A percentile compares a stretch with the other conserved stretches of the same genome.
These are phyloP conservation scores for Anastrepha ludens DNA, from an alignment of 1,140 invertebrate genomes.

Conservation along the genomic window DNA sequence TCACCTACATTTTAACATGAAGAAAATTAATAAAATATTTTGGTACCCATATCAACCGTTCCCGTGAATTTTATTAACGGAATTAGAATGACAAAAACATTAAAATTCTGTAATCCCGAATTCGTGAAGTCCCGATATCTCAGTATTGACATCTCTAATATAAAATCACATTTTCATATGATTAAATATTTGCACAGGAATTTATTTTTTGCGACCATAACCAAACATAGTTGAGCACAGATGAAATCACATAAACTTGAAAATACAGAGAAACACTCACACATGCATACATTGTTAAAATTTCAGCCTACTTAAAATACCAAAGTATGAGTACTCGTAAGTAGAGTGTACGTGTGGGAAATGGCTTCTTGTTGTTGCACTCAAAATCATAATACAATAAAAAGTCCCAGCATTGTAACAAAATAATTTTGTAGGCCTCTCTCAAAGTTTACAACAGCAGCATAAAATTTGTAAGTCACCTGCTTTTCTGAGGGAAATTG, in stretches of 20 bases:
- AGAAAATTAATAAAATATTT: too few species aligned
- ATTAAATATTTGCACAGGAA: slow-evolving; percentile 18
- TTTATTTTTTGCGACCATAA: background rate
- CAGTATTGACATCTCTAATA: background rate
- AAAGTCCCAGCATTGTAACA: background rate
- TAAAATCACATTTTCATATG: background rate
- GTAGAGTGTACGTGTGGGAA: background rate
- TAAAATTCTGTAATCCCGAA: too few species aligned
- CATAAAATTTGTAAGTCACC: slow-evolving; percentile 5
- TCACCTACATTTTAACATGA: too few species aligned
- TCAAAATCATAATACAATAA: background rate
- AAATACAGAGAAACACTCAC: background rate
- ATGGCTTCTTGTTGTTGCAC: too few species aligned
- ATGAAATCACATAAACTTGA: background rate
- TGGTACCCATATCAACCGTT: too few species aligned
- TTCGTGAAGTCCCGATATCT: too few species aligned
- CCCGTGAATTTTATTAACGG: too few species aligned
- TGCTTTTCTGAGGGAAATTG: slow-evolving; percentile 12
- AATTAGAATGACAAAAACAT: too few species aligned
- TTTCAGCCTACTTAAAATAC: background rate
- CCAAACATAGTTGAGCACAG: background rate
- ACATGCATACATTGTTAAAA: background rate
- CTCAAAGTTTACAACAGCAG: slow-evolving; percentile 6
- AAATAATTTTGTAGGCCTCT: slow-evolving; percentile 32
- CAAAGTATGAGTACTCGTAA: background rate